phyloP scores from a whole-genome alignment of 2,888 invertebrate genomes.

The Allolobophora icterica region DNA sequence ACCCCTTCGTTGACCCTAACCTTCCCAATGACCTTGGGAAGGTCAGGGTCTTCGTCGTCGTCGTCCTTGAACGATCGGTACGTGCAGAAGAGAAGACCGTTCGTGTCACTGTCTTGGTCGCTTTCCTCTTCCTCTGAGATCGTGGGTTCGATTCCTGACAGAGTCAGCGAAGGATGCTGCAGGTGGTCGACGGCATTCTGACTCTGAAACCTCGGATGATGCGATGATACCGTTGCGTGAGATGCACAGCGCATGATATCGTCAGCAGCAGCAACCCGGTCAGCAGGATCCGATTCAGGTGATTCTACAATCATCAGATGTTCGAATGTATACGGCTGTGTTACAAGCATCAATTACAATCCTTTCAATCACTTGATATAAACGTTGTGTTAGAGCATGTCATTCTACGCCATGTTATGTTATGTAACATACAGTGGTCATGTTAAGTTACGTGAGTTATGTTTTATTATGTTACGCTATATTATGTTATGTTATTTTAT shows the following conservation, averaged over 20 bases:
- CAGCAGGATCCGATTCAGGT: neutral
- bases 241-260: neutral
- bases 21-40: neutral
- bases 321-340: neutral
- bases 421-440: too few relatives aligned
- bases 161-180: conserved; percentile 12
- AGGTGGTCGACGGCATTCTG: neutral
- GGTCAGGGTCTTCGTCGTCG: neutral
- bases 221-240: neutral
- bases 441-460: too few relatives aligned
- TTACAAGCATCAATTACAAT: neutral
- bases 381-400: too few relatives aligned
- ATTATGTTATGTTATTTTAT: too few relatives aligned
- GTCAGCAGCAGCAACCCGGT: neutral
- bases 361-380: too few relatives aligned
- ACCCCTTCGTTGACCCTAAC: neutral
- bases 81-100: neutral
- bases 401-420: too few relatives aligned
- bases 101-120: neutral
- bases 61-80: neutral
- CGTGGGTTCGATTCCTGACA: conserved; percentile 7
- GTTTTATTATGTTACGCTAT: too few relatives aligned
- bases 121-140: neutral
- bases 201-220: neutral
- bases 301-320: neutral